Evolutionary conservation across 2,888 invertebrate genomes (phyloP), one percentile per base, ranked within the genome.

Genomic region (Sclerodermus sp.): DNA sequence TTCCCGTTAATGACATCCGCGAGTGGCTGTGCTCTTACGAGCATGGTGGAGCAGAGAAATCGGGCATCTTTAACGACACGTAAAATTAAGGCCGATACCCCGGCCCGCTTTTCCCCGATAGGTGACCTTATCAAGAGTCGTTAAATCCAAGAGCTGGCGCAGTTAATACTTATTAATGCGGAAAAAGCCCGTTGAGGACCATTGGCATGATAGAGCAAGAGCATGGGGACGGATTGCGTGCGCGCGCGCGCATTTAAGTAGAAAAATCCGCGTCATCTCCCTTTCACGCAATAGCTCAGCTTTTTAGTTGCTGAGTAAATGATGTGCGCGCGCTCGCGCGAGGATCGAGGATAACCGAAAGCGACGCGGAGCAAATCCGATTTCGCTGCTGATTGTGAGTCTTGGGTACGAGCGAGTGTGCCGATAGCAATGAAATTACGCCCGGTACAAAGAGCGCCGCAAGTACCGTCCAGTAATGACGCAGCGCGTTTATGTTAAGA

Each of bases 371-470:
- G n/a, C n/a, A n/a, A n/a, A n/a, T n/a, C n/a, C n/a, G n/a, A n/a
- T n/a, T n/a, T n/a, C n/a, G n/a, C n/a, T n/a, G n/a, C n/a, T n/a
- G n/a, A n/a, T 45, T 18, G 42, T 49, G 23, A 23, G 23, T 23
- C 23, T 23, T 3, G 23, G 23, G 8, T 23, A 8, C 47, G 34
- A 46, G 49, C 57, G 53, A 51, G 40, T 45, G 51, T 49, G 58
- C 65, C 64, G 67, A 69, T 70, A 70, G 69, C 67, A 67, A 66
- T 68, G 69, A 70, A 71, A 71, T 69, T 69, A 66, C 67, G 65
- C 57, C 53, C 58, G 61, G 63, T 59, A 67, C 67, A 72, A 71
- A 69, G 70, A 70, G 60, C 54, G 66, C 73, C 71, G 70, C 70
- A 60, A 64, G 64, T 57, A 55, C 57, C 58, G 58, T 59, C 57